These are phyloP conservation scores for Anaspis maculata DNA, from an alignment of 2,888 invertebrate species.

Conservation along the genomic window DNA sequence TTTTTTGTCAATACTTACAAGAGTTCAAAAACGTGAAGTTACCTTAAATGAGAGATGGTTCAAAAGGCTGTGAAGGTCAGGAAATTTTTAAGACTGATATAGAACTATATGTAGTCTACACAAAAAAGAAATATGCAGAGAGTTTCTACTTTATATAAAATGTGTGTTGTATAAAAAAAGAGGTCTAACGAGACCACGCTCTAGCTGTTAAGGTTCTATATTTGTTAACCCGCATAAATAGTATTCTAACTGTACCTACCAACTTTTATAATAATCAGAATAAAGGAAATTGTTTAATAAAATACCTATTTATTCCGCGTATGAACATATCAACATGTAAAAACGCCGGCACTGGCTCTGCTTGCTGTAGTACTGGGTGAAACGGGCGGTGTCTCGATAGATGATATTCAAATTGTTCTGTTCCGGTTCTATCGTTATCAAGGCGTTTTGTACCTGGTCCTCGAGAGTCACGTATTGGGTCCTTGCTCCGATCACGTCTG, in stretches of 20 bases:
- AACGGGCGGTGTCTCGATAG: constrained; percentile 48
- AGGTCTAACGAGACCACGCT: constrained; percentile 4
- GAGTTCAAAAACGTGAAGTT: no score
- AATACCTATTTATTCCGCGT: constrained; percentile 35
- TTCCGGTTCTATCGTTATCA: constrained; percentile 52
- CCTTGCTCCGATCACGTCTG: constrained; percentile 33
- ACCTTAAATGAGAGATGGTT: not conserved
- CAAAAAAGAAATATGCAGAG: no score
- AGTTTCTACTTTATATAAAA: no score
- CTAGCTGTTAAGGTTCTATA: no score
- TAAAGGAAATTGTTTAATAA: constrained; percentile 8
- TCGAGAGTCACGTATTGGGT: constrained; percentile 35
- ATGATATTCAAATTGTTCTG: constrained; percentile 63
- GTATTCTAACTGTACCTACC: constrained; percentile 10
- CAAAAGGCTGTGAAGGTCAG: constrained; percentile 34
- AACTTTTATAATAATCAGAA: constrained; percentile 13
- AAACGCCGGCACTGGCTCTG: constrained; percentile 31
- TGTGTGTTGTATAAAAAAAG: not conserved
- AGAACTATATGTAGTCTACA: constrained; percentile 1
- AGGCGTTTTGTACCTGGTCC: constrained; percentile 36
- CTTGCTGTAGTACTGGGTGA: constrained; percentile 38
- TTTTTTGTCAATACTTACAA: no score
- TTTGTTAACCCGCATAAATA: no score
- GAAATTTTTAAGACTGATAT: constrained; percentile 32
- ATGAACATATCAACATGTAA: constrained; percentile 37